Percentiles rank a stretch among this genome's conserved stretches.
Conservation (phyloP, 2,113 vertebrate species). For the Noctilio leporinus region DNA sequence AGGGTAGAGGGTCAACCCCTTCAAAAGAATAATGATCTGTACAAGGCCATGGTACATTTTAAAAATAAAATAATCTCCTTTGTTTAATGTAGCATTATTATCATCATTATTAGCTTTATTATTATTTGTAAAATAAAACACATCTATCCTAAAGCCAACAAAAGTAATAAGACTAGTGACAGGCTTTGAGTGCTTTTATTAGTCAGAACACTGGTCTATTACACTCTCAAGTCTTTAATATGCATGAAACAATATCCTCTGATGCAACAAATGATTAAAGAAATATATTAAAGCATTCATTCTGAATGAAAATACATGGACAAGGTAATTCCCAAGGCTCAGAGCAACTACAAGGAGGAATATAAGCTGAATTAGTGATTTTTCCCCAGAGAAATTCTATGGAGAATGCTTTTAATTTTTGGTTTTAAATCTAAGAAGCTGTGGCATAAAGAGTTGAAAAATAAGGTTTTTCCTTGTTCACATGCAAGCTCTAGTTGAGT, state of each 20-base stretch:
- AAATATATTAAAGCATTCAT: slow-evolving; percentile 67
- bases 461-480: slow-evolving; percentile 14
- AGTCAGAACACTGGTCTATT: slow-evolving; percentile 40
- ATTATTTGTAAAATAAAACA: slow-evolving; percentile 36
- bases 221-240: slow-evolving; percentile 49
- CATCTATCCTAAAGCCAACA: slow-evolving; percentile 52
- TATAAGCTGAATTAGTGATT: slow-evolving; percentile 48
- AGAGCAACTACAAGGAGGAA: not conserved
- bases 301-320: slow-evolving; percentile 46
- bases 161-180: slow-evolving; percentile 50
- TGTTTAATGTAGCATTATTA: slow-evolving; percentile 18
- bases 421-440: slow-evolving; percentile 29
- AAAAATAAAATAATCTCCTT: slow-evolving; percentile 28
- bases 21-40: slow-evolving; percentile 1
- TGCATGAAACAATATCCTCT: slow-evolving; percentile 53
- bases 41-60: not conserved
- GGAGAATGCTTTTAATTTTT: slow-evolving; percentile 36
- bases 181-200: slow-evolving; percentile 56
- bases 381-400: slow-evolving; percentile 49
- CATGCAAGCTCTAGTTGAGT: not conserved
- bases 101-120: not conserved
- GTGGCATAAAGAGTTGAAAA: not conserved
- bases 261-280: slow-evolving; percentile 65
- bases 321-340: slow-evolving; percentile 64
- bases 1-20: not conserved